Conservation (phyloP, 92 coral and sea anemone species). For the Porites lobata region DNA sequence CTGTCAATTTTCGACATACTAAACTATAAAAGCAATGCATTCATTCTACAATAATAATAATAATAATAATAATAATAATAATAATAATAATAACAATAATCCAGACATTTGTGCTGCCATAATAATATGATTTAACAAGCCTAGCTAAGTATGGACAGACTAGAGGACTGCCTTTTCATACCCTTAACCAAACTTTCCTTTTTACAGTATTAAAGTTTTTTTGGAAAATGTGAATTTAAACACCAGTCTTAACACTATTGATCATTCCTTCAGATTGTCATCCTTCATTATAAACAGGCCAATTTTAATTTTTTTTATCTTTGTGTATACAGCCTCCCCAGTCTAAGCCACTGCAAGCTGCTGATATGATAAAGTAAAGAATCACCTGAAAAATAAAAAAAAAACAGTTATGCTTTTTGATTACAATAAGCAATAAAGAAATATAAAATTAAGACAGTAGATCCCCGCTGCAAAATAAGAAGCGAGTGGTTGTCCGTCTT, state of each 20-base stretch:
- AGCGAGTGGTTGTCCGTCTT: too few relatives aligned
- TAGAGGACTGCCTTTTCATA: neutral
- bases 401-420: neutral
- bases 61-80: too few relatives aligned
- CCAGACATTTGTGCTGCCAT: too few relatives aligned
- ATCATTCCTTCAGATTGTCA: neutral
- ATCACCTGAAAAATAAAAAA: slow-evolving; percentile 68
- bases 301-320: slow-evolving; percentile 13
- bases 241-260: neutral
- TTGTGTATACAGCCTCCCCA: slow-evolving; percentile 82
- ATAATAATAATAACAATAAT: too few relatives aligned
- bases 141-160: neutral
- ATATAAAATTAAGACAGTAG: too few relatives aligned
- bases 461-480: too few relatives aligned
- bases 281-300: neutral
- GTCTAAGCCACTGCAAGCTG: slow-evolving; percentile 95
- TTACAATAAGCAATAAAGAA: too few relatives aligned
- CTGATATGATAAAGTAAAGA: slow-evolving; percentile 95
- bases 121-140: neutral
- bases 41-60: too few relatives aligned
- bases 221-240: neutral
- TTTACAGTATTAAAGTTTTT: neutral
- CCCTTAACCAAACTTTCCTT: neutral
- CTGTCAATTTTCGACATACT: too few relatives aligned
- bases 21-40: too few relatives aligned